Base-by-base conservation (phyloP, 37 sponge, comb jelly and placozoan genomes). In the Sycon ciliatum region DNA sequence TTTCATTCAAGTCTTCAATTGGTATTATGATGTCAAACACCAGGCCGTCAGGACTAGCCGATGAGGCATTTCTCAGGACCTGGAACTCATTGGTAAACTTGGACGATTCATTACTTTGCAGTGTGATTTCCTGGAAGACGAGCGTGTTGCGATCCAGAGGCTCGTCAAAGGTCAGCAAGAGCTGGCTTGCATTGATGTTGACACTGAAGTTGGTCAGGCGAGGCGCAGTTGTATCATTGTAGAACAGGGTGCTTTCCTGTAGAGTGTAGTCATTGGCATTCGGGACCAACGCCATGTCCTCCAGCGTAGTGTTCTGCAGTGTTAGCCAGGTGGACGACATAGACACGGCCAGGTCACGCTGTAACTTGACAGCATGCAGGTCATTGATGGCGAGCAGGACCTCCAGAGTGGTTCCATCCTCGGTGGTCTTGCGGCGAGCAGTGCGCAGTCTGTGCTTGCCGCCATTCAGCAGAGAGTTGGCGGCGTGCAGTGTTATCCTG, bases 81-180 rank as follows among this genome's bases (percentile, higher is more conserved):
- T 80, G 73, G 9, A 56, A 36, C 24, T 78, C 55, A 53, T 72
- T 40, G 2, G 30, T 78, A 22, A 67, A 66, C n/a, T n/a, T n/a
- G 36, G 74, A 53, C 31, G 56, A 39, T 13, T 73, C 74, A 28
- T 27, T 23, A n/a, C 69, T 61, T 49, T 90, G 91, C 16, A 92
- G 77, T 16, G 75, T 46, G 16, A 92, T 69, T 16, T 83, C 78
- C 27, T 80, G 79, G 18, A 81, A 42, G 60, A 81, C 61, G 7
- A 87, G 61, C 3, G 83, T 88, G 31, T 82, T 79, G 0, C 39
- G 39, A 63, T 92, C 89, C 3, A 92, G 79, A 22, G 93, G 93
- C 67, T 92, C 93, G 77, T 88, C 76, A 67, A 92, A 92, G 46
- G 81, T 81, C 24, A 92, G 67, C 0, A 72, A 65, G 18, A 92